Percentiles rank a stretch among this genome's conserved stretches.
Conservation (phyloP, 2,113 vertebrate species). For the Pachycephala philippinensis region DNA sequence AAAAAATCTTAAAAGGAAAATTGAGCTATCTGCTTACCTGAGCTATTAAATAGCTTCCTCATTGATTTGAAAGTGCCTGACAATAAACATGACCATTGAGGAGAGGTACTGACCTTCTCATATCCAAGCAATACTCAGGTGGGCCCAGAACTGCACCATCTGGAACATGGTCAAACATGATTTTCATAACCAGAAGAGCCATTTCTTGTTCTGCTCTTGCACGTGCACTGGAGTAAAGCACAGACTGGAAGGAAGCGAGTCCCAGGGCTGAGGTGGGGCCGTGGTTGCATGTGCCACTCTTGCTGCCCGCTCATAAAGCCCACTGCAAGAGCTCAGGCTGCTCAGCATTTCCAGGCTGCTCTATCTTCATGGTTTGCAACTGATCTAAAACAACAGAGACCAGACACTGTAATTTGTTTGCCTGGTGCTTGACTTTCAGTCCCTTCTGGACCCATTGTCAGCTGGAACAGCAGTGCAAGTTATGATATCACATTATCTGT, state of each 20-base stretch:
- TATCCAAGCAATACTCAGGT: neutral
- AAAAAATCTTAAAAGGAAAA: neutral
- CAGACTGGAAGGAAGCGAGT: neutral
- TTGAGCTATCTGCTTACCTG: neutral
- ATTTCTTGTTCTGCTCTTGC: neutral
- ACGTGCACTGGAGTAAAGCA: fast-evolving
- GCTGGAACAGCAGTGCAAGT: neutral
- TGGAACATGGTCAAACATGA: neutral
- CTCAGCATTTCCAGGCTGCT: neutral
- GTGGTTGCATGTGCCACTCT: fast-evolving
- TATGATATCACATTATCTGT: neutral
- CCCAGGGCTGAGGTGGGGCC: neutral
- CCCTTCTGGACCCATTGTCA: neutral
- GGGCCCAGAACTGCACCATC: neutral
- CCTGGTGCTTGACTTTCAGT: neutral
- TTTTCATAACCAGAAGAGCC: neutral
- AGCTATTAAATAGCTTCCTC: neutral
- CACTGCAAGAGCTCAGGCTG: neutral
- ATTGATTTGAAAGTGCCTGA: neutral
- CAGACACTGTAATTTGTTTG: neutral
- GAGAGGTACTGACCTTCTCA: neutral
- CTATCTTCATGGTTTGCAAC: neutral
- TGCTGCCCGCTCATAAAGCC: neutral
- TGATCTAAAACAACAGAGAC: neutral
- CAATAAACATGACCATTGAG: neutral